These are phyloP conservation scores for Marasmarcha lunaedactyla DNA, from an alignment of 2,888 invertebrate species.

Conservation along the genomic window DNA sequence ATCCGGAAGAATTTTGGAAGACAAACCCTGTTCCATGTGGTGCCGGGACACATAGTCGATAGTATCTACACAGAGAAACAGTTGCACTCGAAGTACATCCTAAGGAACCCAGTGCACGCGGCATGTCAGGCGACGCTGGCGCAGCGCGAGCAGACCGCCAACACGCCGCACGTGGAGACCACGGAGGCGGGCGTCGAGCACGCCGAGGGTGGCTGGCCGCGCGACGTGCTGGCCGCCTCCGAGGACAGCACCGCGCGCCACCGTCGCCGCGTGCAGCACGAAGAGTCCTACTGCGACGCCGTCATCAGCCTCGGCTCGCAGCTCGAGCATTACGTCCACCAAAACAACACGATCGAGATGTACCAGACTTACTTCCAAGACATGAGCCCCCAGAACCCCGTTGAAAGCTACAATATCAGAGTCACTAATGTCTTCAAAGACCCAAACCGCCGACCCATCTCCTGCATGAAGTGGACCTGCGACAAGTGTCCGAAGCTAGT, in stretches of 20 bases:
- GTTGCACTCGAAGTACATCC: constrained; percentile 49
- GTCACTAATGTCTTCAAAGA: constrained; percentile 79
- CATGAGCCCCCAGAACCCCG: constrained; percentile 54
- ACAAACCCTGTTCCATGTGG: constrained; percentile 53
- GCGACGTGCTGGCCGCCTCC: constrained; percentile 74
- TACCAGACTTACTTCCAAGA: constrained; percentile 80
- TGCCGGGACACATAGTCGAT: constrained; percentile 46
- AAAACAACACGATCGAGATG: constrained; percentile 85
- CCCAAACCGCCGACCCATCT: constrained; percentile 51
- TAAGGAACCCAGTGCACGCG: constrained; percentile 63
- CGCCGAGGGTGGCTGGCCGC: constrained; percentile 88
- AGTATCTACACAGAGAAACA: constrained; percentile 43
- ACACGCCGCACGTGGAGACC: constrained; percentile 72
- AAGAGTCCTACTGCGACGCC: constrained; percentile 78
- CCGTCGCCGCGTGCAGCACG: constrained; percentile 83
- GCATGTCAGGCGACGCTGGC: constrained; percentile 53
- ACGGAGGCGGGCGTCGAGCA: constrained; percentile 77
- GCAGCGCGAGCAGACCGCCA: constrained; percentile 64
- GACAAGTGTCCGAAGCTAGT: constrained; percentile 74
- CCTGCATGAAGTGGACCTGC: constrained; percentile 78
- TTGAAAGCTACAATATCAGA: constrained; percentile 68
- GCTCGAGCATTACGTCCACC: constrained; percentile 76
- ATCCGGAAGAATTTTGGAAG: constrained; percentile 59
- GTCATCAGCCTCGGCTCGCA: constrained; percentile 67
- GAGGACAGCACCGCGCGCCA: constrained; percentile 80